These are phyloP conservation scores for Glaucomys volans DNA, from an alignment of 2,113 vertebrate species.

Conservation along the genomic window DNA sequence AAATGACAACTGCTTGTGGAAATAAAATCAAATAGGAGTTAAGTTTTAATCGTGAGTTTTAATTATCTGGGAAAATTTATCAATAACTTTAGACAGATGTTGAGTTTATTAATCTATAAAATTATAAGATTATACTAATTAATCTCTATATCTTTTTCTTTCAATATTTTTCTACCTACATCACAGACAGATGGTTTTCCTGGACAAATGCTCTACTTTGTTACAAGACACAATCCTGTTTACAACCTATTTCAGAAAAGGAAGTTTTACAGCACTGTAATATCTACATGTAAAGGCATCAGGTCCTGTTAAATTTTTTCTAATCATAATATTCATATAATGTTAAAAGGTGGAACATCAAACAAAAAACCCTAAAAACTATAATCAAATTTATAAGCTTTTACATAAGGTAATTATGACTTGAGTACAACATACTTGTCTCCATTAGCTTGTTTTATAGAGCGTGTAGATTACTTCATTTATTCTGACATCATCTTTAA, in stretches of 20 bases:
- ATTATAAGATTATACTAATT: not conserved
- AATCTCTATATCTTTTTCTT: not conserved
- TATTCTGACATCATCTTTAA: not conserved
- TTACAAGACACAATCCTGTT: not conserved
- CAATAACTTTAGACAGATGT: not conserved
- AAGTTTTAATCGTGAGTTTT: slow-evolving; percentile 25
- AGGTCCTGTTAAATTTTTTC: not conserved
- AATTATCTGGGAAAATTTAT: slow-evolving; percentile 26
- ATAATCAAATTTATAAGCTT: slow-evolving; percentile 39
- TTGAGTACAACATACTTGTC: not conserved
- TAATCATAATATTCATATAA: not conserved
- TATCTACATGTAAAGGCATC: not conserved
- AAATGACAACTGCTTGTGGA: not conserved
- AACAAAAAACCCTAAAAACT: not conserved
- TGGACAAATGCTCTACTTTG: not conserved
- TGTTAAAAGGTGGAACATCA: not conserved
- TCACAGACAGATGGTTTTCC: not conserved
- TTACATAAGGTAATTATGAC: not conserved
- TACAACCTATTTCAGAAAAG: not conserved
- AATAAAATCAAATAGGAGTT: not conserved
- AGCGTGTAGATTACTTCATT: not conserved
- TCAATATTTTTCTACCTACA: not conserved
- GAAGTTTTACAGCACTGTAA: slow-evolving; percentile 15
- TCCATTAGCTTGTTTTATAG: slow-evolving; percentile 41
- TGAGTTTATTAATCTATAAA: slow-evolving; percentile 29